Evolutionary conservation across 2,888 invertebrate genomes (phyloP).

Genomic region (Drosophila anomelani): DNA sequence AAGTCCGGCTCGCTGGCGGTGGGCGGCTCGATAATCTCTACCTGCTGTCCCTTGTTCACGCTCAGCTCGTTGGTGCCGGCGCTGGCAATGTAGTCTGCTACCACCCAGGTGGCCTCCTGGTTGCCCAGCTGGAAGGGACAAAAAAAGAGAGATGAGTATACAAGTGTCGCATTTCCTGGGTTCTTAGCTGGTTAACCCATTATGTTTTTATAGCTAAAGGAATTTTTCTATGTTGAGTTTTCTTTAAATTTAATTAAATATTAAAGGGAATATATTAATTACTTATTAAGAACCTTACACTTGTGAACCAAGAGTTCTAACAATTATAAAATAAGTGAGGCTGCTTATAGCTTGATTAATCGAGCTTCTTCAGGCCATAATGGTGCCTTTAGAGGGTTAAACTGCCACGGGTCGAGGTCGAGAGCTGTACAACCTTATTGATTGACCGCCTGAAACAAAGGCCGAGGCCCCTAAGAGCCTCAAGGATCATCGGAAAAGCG

Average conservation of each 20-base stretch:
- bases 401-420: constrained; percentile 49
- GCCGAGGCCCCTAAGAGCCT: constrained; percentile 56
- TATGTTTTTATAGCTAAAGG: background rate
- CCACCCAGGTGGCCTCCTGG: constrained; percentile 95
- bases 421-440: constrained; percentile 57
- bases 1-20: constrained; percentile 89
- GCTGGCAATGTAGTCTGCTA: constrained; percentile 92
- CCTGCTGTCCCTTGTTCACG: constrained; percentile 96
- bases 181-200: constrained; percentile 15
- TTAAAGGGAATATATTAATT: background rate
- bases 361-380: constrained; percentile 2
- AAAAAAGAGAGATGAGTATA: constrained; percentile 21
- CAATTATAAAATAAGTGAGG: background rate
- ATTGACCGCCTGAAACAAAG: constrained; percentile 55
- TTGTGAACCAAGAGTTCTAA: background rate
- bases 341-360: background rate
- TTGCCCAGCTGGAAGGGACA: constrained; percentile 88
- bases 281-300: background rate
- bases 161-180: constrained; percentile 16
- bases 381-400: constrained; percentile 28
- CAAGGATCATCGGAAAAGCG: constrained; percentile 68
- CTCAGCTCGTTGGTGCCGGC: constrained; percentile 91
- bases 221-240: background rate
- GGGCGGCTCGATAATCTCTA: constrained; percentile 93
- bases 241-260: background rate